Conservation (phyloP, 1,140 invertebrate species). For the Drosophila persimilis region DNA sequence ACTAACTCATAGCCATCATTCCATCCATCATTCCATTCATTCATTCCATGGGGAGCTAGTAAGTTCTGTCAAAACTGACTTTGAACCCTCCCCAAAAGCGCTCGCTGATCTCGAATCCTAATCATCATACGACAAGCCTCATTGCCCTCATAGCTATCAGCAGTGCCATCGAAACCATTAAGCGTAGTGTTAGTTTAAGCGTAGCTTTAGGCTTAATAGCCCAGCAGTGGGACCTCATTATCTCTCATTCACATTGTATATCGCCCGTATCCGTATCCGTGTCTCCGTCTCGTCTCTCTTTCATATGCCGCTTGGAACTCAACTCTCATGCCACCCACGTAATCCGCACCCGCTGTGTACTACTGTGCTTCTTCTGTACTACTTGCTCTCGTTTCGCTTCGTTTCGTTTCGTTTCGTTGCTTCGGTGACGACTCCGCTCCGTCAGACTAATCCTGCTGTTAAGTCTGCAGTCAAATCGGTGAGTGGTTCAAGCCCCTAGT, state of each 20-base stretch:
- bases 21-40: no score
- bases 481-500: conserved; percentile 82
- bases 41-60: no score
- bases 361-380: conserved; percentile 55
- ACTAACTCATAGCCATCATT: no score
- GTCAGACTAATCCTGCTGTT: conserved; percentile 91
- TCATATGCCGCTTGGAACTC: conserved; percentile 71
- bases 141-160: conserved; percentile 48
- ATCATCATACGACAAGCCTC: conserved; percentile 44
- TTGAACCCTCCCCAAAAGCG: no score
- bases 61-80: no score
- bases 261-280: conserved; percentile 47
- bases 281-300: conserved; percentile 48
- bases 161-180: conserved; percentile 62
- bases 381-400: conserved; percentile 44
- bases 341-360: no score
- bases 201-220: conserved; percentile 36
- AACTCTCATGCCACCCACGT: conserved; percentile 49
- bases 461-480: conserved; percentile 92
- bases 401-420: not conserved
- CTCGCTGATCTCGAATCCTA: no score
- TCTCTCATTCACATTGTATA: conserved; percentile 49
- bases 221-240: conserved; percentile 14
- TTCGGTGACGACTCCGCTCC: conserved; percentile 40
- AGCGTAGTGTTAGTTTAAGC: conserved; percentile 18